These are phyloP conservation scores for Brenthis hecate DNA, from an alignment of 2,888 invertebrate species.

Conservation along the genomic window DNA sequence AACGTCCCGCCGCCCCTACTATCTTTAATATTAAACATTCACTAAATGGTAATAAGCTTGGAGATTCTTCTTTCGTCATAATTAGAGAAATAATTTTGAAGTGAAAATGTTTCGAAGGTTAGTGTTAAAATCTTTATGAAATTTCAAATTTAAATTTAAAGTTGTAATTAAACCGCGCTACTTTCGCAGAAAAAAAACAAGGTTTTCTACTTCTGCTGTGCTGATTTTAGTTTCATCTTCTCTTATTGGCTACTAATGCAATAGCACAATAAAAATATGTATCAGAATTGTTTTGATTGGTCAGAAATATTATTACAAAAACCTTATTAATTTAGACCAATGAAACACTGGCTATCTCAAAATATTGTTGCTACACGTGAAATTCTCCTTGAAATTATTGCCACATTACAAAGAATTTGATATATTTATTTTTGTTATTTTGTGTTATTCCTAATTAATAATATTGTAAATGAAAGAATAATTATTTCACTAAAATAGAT, in stretches of 20 bases:
- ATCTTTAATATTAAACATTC: slow-evolving; percentile 4
- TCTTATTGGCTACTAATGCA: slow-evolving; percentile 21
- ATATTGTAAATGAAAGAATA: no score
- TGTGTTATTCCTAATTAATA: no score
- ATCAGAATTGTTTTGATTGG: slow-evolving; percentile 29
- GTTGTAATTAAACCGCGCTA: slow-evolving; percentile 53
- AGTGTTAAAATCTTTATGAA: slow-evolving; percentile 25
- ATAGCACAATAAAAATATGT: background rate
- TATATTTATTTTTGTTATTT: no score
- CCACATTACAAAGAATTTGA: no score
- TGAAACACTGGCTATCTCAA: slow-evolving; percentile 5
- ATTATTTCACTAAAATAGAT: no score
- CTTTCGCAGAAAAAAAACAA: slow-evolving; percentile 57
- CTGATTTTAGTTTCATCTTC: slow-evolving; percentile 2
- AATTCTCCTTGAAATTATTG: no score
- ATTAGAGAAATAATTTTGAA: background rate
- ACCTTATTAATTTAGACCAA: slow-evolving; percentile 11
- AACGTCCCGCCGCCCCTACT: slow-evolving; percentile 52
- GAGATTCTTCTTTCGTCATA: background rate
- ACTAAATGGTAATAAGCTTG: slow-evolving; percentile 5
- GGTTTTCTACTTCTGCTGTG: slow-evolving; percentile 24
- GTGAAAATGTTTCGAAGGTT: background rate
- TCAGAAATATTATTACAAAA: slow-evolving; percentile 17
- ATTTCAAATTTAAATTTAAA: slow-evolving; percentile 57
- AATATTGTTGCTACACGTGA: slow-evolving; percentile 4